These are phyloP conservation scores for Ferdinandea cuprea DNA, from an alignment of 2,888 invertebrate genomes.

Conservation along the genomic window DNA sequence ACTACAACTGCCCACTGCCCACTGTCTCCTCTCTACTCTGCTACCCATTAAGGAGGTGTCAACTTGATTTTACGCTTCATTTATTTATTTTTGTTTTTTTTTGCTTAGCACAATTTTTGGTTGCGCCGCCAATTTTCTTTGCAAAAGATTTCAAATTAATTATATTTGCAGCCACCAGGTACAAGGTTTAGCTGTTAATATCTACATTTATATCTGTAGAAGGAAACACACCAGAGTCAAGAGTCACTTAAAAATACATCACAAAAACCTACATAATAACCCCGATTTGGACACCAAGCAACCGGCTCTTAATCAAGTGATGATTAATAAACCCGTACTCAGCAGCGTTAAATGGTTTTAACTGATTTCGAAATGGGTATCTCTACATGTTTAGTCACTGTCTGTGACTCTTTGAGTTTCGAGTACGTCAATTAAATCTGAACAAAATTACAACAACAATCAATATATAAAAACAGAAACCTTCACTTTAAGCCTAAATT, in stretches of 20 bases:
- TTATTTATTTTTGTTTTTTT: conserved; percentile 21
- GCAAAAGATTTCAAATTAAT: background rate
- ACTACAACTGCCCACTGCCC: conserved; percentile 25
- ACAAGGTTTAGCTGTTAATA: conserved; percentile 20
- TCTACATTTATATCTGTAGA: conserved; percentile 17
- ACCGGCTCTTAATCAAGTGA: conserved; percentile 58
- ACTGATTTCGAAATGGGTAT: conserved; percentile 56
- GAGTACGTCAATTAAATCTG: conserved; percentile 32
- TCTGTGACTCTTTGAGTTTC: conserved; percentile 4
- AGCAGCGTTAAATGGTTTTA: conserved; percentile 34
- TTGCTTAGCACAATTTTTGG: conserved; percentile 16
- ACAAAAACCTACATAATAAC: conserved; percentile 41
- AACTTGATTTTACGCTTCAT: conserved; percentile 55
- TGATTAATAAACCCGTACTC: conserved; percentile 61
- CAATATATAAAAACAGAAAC: conserved; percentile 22
- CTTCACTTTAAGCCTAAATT: conserved; percentile 50
- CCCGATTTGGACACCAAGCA: conserved; percentile 48
- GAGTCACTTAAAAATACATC: conserved; percentile 15
- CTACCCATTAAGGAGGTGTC: conserved; percentile 50
- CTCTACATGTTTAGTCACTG: conserved; percentile 51
- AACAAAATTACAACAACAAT: conserved; percentile 12
- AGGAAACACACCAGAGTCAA: conserved; percentile 31
- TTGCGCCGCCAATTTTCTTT: background rate
- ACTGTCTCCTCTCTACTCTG: conserved; percentile 14
- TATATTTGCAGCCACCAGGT: conserved; percentile 9